These are phyloP conservation scores for Yponomeuta malinellus DNA, from an alignment of 2,888 invertebrate genomes.

Conservation along the genomic window DNA sequence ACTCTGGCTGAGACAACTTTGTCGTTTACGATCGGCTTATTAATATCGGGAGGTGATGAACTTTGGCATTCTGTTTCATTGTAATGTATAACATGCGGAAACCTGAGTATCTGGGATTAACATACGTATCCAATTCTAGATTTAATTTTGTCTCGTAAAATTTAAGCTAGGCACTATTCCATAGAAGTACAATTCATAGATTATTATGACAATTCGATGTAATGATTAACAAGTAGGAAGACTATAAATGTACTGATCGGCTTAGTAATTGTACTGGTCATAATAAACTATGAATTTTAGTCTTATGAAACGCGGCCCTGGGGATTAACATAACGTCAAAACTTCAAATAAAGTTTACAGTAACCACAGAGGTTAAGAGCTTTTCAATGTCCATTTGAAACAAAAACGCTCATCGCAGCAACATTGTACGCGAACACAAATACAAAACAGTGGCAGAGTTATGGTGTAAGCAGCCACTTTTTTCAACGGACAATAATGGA, in stretches of 20 bases:
- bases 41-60: background rate
- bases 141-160: no score
- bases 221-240: no score
- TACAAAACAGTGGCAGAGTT: constrained; percentile 14
- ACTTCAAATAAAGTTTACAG: background rate
- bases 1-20: constrained; percentile 23
- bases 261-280: no score
- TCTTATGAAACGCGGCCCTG: no score
- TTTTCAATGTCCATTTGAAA: background rate
- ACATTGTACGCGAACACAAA: constrained; percentile 23
- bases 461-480: constrained; percentile 5
- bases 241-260: no score
- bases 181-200: no score
- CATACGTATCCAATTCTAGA: no score
- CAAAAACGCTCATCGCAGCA: constrained; percentile 24
- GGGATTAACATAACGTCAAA: background rate
- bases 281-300: no score
- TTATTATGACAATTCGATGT: no score
- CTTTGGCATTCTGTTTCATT: background rate
- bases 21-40: background rate
- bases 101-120: background rate
- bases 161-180: no score
- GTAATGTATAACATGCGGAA: background rate
- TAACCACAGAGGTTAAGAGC: background rate
- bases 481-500: constrained; percentile 43